A percentile compares a stretch with the other conserved stretches of the same genome.
These are phyloP conservation scores for Platichthys flesus DNA, from an alignment of 2,113 vertebrate species.

Conservation along the genomic window DNA sequence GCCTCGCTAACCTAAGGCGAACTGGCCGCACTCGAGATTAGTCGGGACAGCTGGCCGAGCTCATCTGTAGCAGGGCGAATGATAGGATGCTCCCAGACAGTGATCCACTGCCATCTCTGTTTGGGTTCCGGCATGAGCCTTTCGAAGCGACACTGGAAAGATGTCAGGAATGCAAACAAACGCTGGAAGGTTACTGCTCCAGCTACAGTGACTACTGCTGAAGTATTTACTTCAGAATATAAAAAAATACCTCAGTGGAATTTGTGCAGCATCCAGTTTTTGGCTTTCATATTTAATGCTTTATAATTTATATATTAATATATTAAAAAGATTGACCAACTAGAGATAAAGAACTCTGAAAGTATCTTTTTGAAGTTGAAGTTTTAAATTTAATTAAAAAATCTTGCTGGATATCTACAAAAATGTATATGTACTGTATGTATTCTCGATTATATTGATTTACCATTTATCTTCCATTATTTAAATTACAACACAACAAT, in stretches of 20 bases:
- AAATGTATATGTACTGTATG: conserved; percentile 5
- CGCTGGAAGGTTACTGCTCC: background rate
- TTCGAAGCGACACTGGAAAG: conserved; percentile 3
- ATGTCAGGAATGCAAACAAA: background rate
- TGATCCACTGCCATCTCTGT: conserved; percentile 34
- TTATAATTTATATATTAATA: too few relatives aligned
- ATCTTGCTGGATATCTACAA: conserved; percentile 31
- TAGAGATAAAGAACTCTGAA: too few relatives aligned
- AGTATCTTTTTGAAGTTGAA: too few relatives aligned
- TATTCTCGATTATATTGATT: conserved; percentile 57
- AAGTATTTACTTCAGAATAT: too few relatives aligned
- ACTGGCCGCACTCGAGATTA: conserved; percentile 55
- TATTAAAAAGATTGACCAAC: too few relatives aligned
- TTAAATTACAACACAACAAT: conserved; percentile 68
- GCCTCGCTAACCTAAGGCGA: conserved; percentile 63
- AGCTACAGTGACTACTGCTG: background rate
- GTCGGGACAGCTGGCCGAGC: conserved; percentile 52
- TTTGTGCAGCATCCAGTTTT: too few relatives aligned
- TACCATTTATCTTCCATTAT: conserved; percentile 66
- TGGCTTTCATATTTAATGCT: too few relatives aligned
- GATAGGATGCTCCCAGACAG: conserved; percentile 21
- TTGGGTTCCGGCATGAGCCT: conserved; percentile 7
- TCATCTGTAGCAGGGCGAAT: conserved; percentile 17
- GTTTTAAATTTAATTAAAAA: background rate
- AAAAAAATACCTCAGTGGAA: too few relatives aligned